Conservation (phyloP, 2,888 invertebrate genomes). For the Mesorhabditis spiculigera region DNA sequence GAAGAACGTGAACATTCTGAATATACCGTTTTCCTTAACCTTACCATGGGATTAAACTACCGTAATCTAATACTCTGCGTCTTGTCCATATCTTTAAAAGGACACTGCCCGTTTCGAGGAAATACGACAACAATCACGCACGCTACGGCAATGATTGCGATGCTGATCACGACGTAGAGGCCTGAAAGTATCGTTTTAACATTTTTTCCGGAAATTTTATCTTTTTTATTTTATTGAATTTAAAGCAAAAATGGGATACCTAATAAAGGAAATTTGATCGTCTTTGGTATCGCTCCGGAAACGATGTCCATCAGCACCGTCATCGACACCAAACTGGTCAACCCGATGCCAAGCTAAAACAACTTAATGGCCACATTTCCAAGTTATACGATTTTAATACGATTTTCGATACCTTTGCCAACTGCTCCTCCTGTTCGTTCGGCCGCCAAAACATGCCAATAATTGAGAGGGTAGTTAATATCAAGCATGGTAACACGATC, state of each 20-base stretch:
- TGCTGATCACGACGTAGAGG: not conserved
- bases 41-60: too few relatives aligned
- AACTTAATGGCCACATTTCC: not conserved
- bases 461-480: not conserved
- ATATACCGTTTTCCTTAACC: too few relatives aligned
- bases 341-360: not conserved
- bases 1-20: too few relatives aligned
- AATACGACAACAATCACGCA: constrained; percentile 1
- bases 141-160: not conserved
- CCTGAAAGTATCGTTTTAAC: not conserved
- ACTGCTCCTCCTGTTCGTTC: not conserved
- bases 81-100: too few relatives aligned
- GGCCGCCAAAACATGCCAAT: not conserved
- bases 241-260: not conserved
- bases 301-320: not conserved
- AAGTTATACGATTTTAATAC: too few relatives aligned
- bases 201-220: too few relatives aligned
- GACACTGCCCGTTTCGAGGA: too few relatives aligned
- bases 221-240: not conserved
- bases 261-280: not conserved
- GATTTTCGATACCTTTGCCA: not conserved
- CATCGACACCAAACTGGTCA: not conserved
- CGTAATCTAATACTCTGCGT: too few relatives aligned
- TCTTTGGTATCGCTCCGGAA: not conserved
- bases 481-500: not conserved